Evolutionary conservation across 2,888 invertebrate species (phyloP).

Genomic region (Cotesia congregata): DNA sequence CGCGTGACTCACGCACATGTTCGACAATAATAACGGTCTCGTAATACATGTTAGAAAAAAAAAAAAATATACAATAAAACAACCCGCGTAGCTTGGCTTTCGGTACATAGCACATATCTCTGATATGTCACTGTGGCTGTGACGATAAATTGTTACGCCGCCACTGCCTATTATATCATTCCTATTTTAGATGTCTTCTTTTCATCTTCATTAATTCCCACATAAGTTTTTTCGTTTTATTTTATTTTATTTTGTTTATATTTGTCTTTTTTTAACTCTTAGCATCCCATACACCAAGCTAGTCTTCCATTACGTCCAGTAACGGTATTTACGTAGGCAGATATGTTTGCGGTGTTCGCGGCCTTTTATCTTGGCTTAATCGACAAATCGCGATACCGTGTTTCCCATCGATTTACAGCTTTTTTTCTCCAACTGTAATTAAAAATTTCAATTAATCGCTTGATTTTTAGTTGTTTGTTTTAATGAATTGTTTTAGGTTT

Average conservation of each 20-base stretch:
- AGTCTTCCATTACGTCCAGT: background rate
- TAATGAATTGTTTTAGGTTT: too few species aligned
- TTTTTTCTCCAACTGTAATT: conserved; percentile 13
- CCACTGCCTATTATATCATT: conserved; percentile 38
- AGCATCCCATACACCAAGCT: background rate
- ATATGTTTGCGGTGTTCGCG: background rate
- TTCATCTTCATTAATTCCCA: conserved; percentile 20
- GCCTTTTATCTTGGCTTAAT: background rate
- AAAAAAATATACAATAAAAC: background rate
- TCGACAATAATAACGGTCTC: conserved; percentile 38
- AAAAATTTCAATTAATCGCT: background rate
- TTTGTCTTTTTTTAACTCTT: background rate
- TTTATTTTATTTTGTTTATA: background rate
- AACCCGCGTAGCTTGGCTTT: background rate
- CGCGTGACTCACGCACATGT: conserved; percentile 42
- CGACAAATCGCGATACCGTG: background rate
- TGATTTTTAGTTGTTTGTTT: too few species aligned
- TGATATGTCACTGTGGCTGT: background rate
- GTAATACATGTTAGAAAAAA: conserved; percentile 29
- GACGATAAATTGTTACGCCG: conserved; percentile 43
- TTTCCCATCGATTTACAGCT: background rate
- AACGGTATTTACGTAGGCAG: conserved; percentile 1
- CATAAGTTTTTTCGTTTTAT: background rate
- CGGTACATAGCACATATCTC: too few species aligned
- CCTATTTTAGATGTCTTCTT: conserved; percentile 40